Evolutionary conservation across 2,888 invertebrate genomes (phyloP).

Genomic region (Rapana venosa): DNA sequence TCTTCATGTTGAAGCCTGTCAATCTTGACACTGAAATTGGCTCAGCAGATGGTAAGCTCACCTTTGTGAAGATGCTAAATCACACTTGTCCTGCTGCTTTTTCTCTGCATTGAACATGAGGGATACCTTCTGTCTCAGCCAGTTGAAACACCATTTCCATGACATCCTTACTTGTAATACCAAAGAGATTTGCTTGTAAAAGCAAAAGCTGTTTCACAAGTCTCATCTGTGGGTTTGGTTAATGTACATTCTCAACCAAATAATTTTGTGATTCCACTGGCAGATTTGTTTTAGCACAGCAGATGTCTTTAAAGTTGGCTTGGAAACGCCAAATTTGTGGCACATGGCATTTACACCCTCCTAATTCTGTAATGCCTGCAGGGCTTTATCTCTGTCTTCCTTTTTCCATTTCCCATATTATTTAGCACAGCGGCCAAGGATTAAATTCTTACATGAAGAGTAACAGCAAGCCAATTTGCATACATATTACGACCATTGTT

Average conservation of each 20-base stretch:
- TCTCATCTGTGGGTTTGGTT: not conserved
- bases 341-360: too few species aligned
- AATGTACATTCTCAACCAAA: not conserved
- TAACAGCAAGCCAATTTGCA: too few species aligned
- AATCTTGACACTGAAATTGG: not conserved
- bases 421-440: too few species aligned
- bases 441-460: too few species aligned
- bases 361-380: too few species aligned
- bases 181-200: too few species aligned
- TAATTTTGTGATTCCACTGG: not conserved
- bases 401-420: too few species aligned
- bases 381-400: too few species aligned
- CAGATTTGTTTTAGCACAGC: slow-evolving; percentile 2
- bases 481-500: too few species aligned
- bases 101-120: not conserved
- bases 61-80: not conserved
- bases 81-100: not conserved
- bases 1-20: not conserved
- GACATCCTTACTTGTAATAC: not conserved
- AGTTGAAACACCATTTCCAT: not conserved
- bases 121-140: not conserved
- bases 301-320: too few species aligned
- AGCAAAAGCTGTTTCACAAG: not conserved
- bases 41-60: not conserved
- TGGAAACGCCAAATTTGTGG: too few species aligned